These are phyloP conservation scores for Hypsibius dujardini DNA, from an alignment of 1,140 invertebrate species.

Conservation along the genomic window DNA sequence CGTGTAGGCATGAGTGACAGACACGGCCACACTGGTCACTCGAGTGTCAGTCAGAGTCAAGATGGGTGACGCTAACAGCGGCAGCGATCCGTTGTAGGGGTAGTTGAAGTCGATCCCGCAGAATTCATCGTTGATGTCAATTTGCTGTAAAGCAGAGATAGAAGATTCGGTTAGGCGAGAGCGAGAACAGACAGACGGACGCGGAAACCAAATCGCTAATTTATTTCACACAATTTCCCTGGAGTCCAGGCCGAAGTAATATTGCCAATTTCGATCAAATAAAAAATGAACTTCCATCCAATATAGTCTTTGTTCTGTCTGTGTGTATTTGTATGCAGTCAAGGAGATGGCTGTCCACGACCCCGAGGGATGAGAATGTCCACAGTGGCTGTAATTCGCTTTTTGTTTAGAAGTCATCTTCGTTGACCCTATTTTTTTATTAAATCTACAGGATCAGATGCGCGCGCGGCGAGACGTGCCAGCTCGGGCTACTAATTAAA, in stretches of 20 bases:
- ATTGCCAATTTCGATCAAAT: neutral
- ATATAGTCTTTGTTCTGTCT: too few species aligned
- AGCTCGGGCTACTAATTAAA: too few species aligned
- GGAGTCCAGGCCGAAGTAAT: neutral
- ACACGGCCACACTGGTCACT: conserved; percentile 76
- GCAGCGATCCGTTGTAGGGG: conserved; percentile 73
- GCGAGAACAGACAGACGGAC: too few species aligned
- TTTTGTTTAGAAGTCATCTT: too few species aligned
- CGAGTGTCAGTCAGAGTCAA: conserved; percentile 52
- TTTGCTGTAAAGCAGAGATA: conserved; percentile 54
- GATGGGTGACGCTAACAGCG: conserved; percentile 65
- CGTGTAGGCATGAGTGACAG: conserved; percentile 85
- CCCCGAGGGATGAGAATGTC: too few species aligned
- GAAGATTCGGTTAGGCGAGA: conserved; percentile 23
- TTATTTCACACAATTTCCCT: neutral
- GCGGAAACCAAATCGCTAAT: neutral
- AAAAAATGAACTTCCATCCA: too few species aligned
- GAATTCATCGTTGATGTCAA: conserved; percentile 80
- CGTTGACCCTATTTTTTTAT: too few species aligned
- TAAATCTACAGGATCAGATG: too few species aligned
- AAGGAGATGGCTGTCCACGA: too few species aligned
- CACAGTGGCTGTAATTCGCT: too few species aligned
- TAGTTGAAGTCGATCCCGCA: conserved; percentile 89
- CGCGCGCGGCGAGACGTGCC: too few species aligned
- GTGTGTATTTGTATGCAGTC: too few species aligned